phyloP scores from a whole-genome alignment of 2,888 invertebrate species.

The Tromatobia lineatoria region DNA sequence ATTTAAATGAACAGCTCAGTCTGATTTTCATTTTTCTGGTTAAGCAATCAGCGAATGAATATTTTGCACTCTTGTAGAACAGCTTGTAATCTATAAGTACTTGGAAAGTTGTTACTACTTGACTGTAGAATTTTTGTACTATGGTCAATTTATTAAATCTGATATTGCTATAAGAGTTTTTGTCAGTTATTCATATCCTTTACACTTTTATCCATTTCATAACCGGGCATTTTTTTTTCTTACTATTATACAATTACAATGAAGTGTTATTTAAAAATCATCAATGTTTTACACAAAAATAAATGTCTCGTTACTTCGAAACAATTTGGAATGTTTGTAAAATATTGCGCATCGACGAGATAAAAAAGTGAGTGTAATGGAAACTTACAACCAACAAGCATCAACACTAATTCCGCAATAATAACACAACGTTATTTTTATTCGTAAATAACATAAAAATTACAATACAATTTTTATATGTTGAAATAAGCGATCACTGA shows the following conservation, averaged over 20 bases:
- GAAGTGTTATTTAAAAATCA: background rate
- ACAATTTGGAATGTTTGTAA: background rate
- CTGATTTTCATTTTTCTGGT: background rate
- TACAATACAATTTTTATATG: background rate
- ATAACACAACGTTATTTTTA: conserved; percentile 16
- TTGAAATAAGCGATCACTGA: background rate
- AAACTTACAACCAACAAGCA: conserved; percentile 1
- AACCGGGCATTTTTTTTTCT: background rate
- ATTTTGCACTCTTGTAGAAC: conserved; percentile 18
- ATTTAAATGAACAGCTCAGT: background rate
- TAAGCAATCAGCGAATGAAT: conserved; percentile 6
- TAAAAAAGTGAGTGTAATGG: no score
- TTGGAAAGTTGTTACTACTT: conserved; percentile 49
- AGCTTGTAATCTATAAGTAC: conserved; percentile 26
- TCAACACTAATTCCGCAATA: conserved; percentile 21
- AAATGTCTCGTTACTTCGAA: conserved; percentile 3
- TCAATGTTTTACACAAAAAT: conserved; percentile 38
- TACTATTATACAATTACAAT: background rate
- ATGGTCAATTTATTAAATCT: conserved; percentile 63
- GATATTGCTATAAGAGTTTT: conserved; percentile 31
- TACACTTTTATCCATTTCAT: conserved; percentile 8
- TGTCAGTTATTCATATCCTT: conserved; percentile 14
- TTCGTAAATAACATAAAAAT: conserved; percentile 27
- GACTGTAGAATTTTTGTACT: conserved; percentile 62
- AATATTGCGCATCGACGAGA: no score